phyloP scores from a whole-genome alignment of 2,113 vertebrate genomes.

The Heterocephalus glaber region DNA sequence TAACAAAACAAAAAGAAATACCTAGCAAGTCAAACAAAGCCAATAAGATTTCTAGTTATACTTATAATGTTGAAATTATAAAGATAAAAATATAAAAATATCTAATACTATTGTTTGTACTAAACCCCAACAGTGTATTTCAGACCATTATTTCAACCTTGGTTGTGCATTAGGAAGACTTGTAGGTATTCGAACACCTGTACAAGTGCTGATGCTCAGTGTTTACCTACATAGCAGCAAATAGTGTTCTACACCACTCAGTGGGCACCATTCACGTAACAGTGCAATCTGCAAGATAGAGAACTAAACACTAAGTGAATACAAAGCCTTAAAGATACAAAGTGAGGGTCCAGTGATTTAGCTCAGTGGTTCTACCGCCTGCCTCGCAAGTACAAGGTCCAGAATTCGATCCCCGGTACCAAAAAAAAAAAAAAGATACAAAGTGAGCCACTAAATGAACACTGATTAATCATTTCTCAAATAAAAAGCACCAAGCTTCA shows the following conservation, averaged over 20 bases:
- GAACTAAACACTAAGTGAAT: not conserved
- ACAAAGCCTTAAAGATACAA: conserved; percentile 22
- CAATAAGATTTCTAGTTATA: conserved; percentile 77
- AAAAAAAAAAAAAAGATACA: too few species aligned
- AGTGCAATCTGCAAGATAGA: not conserved
- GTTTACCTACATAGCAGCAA: fast-evolving
- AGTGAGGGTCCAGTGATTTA: too few species aligned
- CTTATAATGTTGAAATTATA: conserved; percentile 28
- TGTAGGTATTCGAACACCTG: not conserved
- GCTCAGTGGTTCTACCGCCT: too few species aligned
- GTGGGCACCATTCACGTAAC: not conserved
- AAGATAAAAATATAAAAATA: conserved; percentile 33
- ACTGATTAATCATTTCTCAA: not conserved
- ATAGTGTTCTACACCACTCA: not conserved
- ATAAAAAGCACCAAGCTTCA: not conserved
- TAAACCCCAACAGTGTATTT: not conserved
- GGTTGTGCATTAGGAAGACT: not conserved
- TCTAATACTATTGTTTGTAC: conserved; percentile 9
- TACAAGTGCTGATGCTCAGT: not conserved
- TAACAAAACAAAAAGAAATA: conserved; percentile 73
- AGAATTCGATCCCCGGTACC: too few species aligned
- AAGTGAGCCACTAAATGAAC: not conserved
- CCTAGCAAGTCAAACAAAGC: conserved; percentile 76
- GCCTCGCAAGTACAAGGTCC: too few species aligned
- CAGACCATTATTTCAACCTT: not conserved